Conservation (phyloP, 2,113 vertebrate genomes). For the Felis chaus region DNA sequence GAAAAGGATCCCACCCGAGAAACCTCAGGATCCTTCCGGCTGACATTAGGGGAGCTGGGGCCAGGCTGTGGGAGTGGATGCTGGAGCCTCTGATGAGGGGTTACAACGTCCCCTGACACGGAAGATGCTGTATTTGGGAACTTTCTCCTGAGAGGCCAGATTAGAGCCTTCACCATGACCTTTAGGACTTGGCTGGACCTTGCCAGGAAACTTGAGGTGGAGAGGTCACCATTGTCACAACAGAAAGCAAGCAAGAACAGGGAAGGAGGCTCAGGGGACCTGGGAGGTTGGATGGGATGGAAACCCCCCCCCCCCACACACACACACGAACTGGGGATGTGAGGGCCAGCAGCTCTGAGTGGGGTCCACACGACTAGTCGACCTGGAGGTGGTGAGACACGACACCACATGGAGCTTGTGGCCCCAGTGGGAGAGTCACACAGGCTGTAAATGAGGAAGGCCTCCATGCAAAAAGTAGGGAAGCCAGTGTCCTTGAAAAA, state of each 20-base stretch:
- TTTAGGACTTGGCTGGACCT: not conserved
- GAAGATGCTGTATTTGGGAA: not conserved
- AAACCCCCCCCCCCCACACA: too few species aligned
- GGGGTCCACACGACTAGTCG: not conserved
- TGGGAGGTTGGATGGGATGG: fast-evolving
- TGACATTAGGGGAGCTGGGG: not conserved
- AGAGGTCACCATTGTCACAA: not conserved
- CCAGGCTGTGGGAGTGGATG: not conserved
- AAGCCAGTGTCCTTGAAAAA: not conserved
- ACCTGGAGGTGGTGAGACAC: not conserved
- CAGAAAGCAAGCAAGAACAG: not conserved
- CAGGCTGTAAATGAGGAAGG: not conserved
- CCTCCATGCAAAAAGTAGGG: not conserved
- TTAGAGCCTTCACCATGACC: not conserved
- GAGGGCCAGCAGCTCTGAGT: too few species aligned
- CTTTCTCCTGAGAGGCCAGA: not conserved
- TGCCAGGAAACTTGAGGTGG: fast-evolving
- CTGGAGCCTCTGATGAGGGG: not conserved
- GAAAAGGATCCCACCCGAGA: not conserved
- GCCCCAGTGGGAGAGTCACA: not conserved
- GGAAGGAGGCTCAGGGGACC: fast-evolving
- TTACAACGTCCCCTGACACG: not conserved
- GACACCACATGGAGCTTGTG: fast-evolving
- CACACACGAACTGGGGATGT: fast-evolving
- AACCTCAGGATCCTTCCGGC: too few species aligned